These are phyloP conservation scores for Galerucella pusilla DNA, from an alignment of 2,888 invertebrate species.

Conservation along the genomic window DNA sequence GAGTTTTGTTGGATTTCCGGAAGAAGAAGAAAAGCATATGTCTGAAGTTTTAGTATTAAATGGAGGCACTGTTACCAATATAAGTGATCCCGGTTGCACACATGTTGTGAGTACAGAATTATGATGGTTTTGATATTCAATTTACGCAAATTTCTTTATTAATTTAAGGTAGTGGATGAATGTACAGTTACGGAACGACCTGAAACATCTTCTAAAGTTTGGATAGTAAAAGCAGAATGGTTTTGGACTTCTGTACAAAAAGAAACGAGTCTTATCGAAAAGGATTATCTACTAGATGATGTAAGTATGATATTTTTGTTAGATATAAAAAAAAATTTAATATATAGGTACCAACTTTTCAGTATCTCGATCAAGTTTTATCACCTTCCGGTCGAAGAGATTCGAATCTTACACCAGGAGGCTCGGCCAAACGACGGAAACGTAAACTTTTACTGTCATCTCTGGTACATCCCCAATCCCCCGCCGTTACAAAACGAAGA, in stretches of 20 bases:
- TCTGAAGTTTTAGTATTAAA: constrained; percentile 87
- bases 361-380: constrained; percentile 67
- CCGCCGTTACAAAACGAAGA: constrained; percentile 80
- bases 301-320: constrained; percentile 55
- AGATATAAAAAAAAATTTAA: too few relatives aligned
- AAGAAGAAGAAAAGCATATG: constrained; percentile 93
- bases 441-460: constrained; percentile 76
- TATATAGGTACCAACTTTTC: constrained; percentile 16
- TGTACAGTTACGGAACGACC: constrained; percentile 77
- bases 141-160: neutral
- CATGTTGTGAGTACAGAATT: constrained; percentile 81
- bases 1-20: constrained; percentile 90
- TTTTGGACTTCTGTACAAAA: constrained; percentile 99
- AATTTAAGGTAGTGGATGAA: constrained; percentile 81
- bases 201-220: constrained; percentile 72
- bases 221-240: constrained; percentile 93
- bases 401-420: constrained; percentile 67
- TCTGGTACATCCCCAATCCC: constrained; percentile 66
- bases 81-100: constrained; percentile 86
- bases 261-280: constrained; percentile 91
- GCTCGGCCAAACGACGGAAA: constrained; percentile 74
- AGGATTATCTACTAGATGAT: constrained; percentile 88
- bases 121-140: neutral
- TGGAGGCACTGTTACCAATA: constrained; percentile 81
- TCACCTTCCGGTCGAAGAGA: constrained; percentile 69